These are phyloP conservation scores for Phyllopteryx taeniolatus DNA, from an alignment of 2,113 vertebrate genomes.

Conservation along the genomic window DNA sequence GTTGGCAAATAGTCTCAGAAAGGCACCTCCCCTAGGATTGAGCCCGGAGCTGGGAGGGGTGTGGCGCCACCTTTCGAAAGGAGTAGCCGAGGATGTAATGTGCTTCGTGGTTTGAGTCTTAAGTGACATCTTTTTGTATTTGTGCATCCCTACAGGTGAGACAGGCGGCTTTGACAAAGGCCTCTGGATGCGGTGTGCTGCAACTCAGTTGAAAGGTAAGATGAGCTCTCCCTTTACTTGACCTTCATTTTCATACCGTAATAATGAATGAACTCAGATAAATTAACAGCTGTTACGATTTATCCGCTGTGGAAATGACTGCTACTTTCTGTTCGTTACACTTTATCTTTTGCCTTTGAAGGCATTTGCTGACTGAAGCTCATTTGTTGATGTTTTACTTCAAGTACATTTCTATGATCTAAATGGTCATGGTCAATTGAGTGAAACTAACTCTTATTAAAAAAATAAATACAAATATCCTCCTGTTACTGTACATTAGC, in stretches of 20 bases:
- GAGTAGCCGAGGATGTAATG: constrained; percentile 14
- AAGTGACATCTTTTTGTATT: constrained; percentile 36
- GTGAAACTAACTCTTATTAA: too few species aligned
- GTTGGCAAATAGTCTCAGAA: constrained; percentile 32
- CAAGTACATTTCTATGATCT: neutral
- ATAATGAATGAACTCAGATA: constrained; percentile 24
- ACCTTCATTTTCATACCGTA: constrained; percentile 19
- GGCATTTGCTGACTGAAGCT: neutral
- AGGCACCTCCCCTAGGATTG: constrained; percentile 19
- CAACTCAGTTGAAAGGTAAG: constrained; percentile 69
- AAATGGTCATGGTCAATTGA: too few species aligned
- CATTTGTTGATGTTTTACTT: neutral
- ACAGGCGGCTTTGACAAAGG: constrained; percentile 46
- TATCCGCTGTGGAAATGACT: constrained; percentile 18
- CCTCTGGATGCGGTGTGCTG: constrained; percentile 57
- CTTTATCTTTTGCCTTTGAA: neutral
- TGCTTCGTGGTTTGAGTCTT: constrained; percentile 17
- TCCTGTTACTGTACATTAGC: too few species aligned
- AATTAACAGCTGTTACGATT: constrained; percentile 3
- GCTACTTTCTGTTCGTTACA: constrained; percentile 6
- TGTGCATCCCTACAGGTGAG: constrained; percentile 54
- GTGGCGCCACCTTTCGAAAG: constrained; percentile 32
- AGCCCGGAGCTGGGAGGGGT: constrained; percentile 10
- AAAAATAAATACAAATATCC: too few species aligned
- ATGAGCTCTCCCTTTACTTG: constrained; percentile 22